Evolutionary conservation across 2,888 invertebrate species (phyloP).

Genomic region (Odontomyia ornata): DNA sequence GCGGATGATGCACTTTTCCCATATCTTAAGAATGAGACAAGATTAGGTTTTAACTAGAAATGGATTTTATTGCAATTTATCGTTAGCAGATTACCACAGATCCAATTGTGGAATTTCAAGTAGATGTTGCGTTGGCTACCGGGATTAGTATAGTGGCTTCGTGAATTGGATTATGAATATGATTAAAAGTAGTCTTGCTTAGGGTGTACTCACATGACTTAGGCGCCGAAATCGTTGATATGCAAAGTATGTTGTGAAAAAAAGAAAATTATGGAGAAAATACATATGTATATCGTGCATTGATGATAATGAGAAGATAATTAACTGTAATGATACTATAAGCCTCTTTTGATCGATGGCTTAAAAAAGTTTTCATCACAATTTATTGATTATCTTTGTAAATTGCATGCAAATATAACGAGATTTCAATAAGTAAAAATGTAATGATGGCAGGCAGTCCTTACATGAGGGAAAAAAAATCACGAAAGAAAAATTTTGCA

Average conservation of each 20-base stretch:
- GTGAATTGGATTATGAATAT: background rate
- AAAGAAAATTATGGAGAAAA: background rate
- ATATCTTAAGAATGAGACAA: background rate
- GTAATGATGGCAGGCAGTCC: too few relatives aligned
- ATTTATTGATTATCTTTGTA: too few relatives aligned
- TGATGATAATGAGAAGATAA: background rate
- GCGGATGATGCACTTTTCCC: conserved; percentile 19
- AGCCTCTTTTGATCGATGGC: too few relatives aligned
- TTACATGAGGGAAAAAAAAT: too few relatives aligned
- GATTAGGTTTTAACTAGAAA: background rate
- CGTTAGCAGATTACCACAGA: conserved; percentile 18
- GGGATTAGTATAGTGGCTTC: conserved; percentile 21
- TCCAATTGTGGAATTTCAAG: conserved; percentile 17
- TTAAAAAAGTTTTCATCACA: too few relatives aligned
- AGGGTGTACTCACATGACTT: background rate
- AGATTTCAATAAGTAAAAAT: too few relatives aligned
- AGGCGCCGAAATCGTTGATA: background rate
- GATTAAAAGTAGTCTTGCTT: background rate
- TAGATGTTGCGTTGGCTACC: conserved; percentile 23
- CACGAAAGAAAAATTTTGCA: too few relatives aligned
- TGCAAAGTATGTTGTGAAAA: conserved; percentile 4
- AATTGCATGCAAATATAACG: too few relatives aligned
- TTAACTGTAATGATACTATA: too few relatives aligned
- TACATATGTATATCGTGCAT: background rate
- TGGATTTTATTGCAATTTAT: conserved; percentile 38